Base-by-base conservation (phyloP, 2,888 invertebrate species). In the Drosophila fulvimacula region DNA sequence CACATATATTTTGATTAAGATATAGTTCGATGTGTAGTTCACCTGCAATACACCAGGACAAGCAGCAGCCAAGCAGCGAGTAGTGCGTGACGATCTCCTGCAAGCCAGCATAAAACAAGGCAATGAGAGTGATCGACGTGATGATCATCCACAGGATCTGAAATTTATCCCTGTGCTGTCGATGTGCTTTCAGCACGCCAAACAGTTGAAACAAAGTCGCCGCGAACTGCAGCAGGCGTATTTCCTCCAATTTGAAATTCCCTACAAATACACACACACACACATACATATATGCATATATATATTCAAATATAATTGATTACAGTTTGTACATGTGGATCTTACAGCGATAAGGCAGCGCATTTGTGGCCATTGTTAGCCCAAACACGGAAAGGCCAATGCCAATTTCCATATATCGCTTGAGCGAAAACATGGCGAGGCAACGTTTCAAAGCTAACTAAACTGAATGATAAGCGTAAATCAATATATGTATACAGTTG, bases 181-280 rank as follows among this genome's bases (percentile, higher is more conserved):
- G 13, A 30, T 71, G 67, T 6, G 55, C 51, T 10, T 24, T 56
- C 2, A 70, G 34, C 13, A 62, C 42, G 1, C 75, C 75, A 36
- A 78, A 74, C 6, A 66, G 39, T 1, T 60, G 51, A 3, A 9
- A 42, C 44, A 66, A 7, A n/a, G 76, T 70, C 15, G 71, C 76
- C 13, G 48, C 17, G 49, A 75, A 60, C n/a, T 73, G 70, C 10
- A 52, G 24, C 3, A 44, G 6, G 1, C 73, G 65, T 21, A 75
- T 60, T 24, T 13, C 7, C 15, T 48, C 42, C 48, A 75, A 1
- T n/a, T 34, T 5, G 0, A 0, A 0, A 52, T 19, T 7, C n/a
- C n/a, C 75, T 73, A 36, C 11, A 6, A 3, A 17, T 2, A 52
- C 10, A 38, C 34, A 17, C 17, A 34, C 19, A 34, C 32, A 21